A percentile compares a stretch with the other conserved stretches of the same genome.
Conservation (phyloP, 2,888 invertebrate genomes). For the Drosophila subsilvestris region DNA sequence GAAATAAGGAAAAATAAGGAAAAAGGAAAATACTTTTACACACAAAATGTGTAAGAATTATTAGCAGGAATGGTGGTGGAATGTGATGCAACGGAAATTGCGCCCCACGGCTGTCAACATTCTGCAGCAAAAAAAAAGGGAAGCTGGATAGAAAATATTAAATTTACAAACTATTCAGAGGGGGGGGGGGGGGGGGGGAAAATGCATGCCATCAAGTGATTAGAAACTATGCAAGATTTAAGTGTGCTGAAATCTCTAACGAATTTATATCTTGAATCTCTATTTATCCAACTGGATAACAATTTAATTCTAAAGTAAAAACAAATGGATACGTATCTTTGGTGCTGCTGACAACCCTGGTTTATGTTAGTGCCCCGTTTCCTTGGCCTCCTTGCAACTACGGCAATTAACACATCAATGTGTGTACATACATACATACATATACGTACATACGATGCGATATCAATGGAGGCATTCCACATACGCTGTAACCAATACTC, state of each 20-base stretch:
- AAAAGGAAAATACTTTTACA: conserved; percentile 45
- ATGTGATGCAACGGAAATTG: conserved; percentile 36
- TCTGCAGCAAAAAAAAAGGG: background rate
- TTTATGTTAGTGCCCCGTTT: conserved; percentile 27
- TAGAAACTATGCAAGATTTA: background rate
- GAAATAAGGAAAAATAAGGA: conserved; percentile 18
- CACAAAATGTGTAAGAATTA: conserved; percentile 47
- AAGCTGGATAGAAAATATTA: background rate
- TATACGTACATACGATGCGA: background rate
- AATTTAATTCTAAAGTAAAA: background rate
- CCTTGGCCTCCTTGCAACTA: conserved; percentile 47
- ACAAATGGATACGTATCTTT: background rate
- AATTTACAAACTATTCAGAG: background rate
- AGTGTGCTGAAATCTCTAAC: too few relatives aligned
- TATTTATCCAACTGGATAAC: background rate
- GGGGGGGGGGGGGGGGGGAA: background rate
- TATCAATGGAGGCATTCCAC: conserved; percentile 25
- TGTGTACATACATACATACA: background rate
- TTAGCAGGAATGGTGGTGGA: conserved; percentile 22
- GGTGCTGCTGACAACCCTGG: conserved; percentile 27
- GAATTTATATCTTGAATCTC: too few relatives aligned
- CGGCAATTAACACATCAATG: conserved; percentile 47
- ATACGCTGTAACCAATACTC: background rate
- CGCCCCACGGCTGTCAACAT: conserved; percentile 58
- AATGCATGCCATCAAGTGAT: background rate